These are phyloP conservation scores for Lottia scabra DNA, from an alignment of 2,888 invertebrate species.

Conservation along the genomic window DNA sequence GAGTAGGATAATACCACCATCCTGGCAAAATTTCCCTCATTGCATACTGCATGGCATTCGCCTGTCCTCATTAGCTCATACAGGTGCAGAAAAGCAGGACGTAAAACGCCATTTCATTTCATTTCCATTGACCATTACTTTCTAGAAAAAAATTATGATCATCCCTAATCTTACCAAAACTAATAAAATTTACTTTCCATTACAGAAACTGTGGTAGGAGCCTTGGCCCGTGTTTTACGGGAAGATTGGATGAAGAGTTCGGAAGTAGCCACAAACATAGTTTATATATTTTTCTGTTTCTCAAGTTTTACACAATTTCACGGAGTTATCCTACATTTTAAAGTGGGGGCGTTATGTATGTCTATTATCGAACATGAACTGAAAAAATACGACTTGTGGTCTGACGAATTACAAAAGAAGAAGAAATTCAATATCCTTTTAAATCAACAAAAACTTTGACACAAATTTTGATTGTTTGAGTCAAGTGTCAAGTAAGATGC, in stretches of 20 bases:
- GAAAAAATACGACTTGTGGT: constrained; percentile 93
- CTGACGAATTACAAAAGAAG: constrained; percentile 69
- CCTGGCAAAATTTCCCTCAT: no score
- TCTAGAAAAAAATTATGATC: no score
- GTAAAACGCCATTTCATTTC: no score
- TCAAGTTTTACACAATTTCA: constrained; percentile 97
- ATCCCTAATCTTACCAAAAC: no score
- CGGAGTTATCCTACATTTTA: constrained; percentile 92
- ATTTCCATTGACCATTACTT: no score
- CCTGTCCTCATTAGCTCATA: no score
- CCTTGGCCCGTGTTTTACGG: constrained; percentile 91
- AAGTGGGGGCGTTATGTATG: constrained; percentile 95
- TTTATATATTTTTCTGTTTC: constrained; percentile 97
- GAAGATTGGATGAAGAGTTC: constrained; percentile 98
- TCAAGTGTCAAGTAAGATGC: no score
- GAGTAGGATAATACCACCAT: no score
- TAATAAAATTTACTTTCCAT: neutral
- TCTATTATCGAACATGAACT: constrained; percentile 96
- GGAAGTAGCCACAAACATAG: constrained; percentile 95
- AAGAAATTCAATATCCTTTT: constrained; percentile 63
- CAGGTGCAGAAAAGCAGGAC: no score
- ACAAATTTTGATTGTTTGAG: no score
- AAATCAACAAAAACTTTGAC: neutral
- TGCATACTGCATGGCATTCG: no score
- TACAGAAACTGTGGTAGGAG: constrained; percentile 88